Evolutionary conservation across 2,888 invertebrate species (phyloP).

Genomic region (Plagiodera versicolora): DNA sequence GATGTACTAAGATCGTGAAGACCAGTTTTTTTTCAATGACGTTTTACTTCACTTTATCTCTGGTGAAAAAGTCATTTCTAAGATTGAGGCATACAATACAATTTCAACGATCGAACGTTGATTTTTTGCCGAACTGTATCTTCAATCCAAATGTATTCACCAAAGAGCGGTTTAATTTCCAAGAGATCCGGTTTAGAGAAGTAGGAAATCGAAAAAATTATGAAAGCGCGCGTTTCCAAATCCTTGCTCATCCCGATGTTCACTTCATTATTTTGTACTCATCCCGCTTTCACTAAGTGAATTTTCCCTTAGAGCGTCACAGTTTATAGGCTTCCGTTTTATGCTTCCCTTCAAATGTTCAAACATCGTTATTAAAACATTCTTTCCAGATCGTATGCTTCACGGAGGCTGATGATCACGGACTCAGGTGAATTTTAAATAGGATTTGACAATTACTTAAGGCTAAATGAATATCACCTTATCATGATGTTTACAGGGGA

Average conservation of each 20-base stretch:
- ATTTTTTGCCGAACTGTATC: too few species aligned
- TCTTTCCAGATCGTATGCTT: not conserved
- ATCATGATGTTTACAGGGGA: too few species aligned
- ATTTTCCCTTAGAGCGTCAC: not conserved
- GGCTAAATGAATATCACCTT: too few species aligned
- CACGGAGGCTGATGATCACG: not conserved
- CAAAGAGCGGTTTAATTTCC: not conserved
- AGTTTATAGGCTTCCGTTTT: not conserved
- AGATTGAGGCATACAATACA: too few species aligned
- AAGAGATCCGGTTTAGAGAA: not conserved
- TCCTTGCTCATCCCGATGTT: not conserved
- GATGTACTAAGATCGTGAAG: too few species aligned
- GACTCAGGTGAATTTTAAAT: not conserved
- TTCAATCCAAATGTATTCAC: not conserved
- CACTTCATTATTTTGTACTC: not conserved
- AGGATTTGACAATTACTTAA: not conserved
- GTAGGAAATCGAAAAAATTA: not conserved
- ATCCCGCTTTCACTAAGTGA: not conserved
- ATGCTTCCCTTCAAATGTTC: not conserved
- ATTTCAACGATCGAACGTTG: too few species aligned
- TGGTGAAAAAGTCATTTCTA: too few species aligned
- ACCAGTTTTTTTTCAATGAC: too few species aligned
- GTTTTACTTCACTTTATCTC: too few species aligned
- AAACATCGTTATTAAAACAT: not conserved
- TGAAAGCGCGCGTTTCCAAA: not conserved